A percentile compares a stretch with the other conserved stretches of the same genome.
Conservation (phyloP, 2,113 vertebrate genomes). For the Mesocricetus auratus region DNA sequence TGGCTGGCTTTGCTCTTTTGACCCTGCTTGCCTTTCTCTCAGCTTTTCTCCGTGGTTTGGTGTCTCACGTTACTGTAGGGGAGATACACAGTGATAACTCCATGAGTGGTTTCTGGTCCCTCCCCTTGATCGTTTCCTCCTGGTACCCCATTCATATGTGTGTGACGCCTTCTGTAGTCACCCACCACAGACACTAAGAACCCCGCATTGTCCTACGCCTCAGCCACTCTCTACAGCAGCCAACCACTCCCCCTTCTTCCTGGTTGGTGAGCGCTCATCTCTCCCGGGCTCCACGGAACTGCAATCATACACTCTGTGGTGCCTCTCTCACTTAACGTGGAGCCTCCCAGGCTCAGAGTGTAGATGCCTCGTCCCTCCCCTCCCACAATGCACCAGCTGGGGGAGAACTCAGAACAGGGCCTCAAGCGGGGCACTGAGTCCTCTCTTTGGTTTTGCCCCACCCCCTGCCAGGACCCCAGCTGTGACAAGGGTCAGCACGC, state of each 20-base stretch:
- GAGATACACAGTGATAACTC: neutral
- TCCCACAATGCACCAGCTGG: neutral
- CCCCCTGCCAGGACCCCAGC: neutral
- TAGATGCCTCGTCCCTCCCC: accelerated
- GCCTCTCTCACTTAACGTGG: accelerated
- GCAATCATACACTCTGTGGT: accelerated
- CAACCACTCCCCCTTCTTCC: neutral
- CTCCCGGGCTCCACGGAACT: accelerated
- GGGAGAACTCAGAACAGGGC: neutral
- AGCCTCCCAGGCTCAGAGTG: accelerated
- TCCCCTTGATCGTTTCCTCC: neutral
- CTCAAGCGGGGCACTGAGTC: accelerated
- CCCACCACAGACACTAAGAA: neutral
- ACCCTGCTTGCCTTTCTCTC: neutral
- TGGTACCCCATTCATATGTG: neutral
- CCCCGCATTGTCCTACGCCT: neutral
- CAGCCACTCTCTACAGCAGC: accelerated
- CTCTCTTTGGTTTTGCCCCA: neutral
- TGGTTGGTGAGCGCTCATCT: neutral
- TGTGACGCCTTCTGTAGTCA: neutral
- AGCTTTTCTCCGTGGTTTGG: neutral
- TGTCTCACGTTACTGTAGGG: neutral
- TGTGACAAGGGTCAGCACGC: neutral
- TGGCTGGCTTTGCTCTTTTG: neutral
- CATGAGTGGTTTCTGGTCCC: neutral